A percentile compares a stretch with the other conserved stretches of the same genome.
Evolutionary conservation across 2,797 vertebrate genomes (phyloP).

Genomic region (Galaxias olidus): DNA sequence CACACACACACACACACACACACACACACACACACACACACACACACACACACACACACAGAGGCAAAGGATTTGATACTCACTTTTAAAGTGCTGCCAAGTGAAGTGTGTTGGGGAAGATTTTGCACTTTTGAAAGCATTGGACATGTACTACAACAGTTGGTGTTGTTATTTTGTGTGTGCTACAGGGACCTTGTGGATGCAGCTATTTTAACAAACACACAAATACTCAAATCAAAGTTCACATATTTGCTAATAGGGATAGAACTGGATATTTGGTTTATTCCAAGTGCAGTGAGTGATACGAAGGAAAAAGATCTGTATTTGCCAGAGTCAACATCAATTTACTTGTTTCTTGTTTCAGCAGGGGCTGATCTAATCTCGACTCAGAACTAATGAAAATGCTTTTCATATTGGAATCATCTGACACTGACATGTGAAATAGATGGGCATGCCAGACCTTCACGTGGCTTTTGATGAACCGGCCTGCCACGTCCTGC

Average conservation of each 20-base stretch:
- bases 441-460: neutral
- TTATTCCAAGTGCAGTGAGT: too few relatives aligned
- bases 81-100: constrained; percentile 25
- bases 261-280: too few relatives aligned
- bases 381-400: neutral
- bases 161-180: constrained; percentile 56
- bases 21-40: constrained; percentile 19
- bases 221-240: too few relatives aligned
- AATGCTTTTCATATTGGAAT: neutral
- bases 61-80: constrained; percentile 44
- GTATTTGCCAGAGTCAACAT: neutral
- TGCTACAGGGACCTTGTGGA: constrained; percentile 50
- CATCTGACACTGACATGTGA: neutral
- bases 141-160: constrained; percentile 47
- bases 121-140: constrained; percentile 49
- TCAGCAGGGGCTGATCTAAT: neutral
- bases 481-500: neutral
- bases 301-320: too few relatives aligned
- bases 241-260: too few relatives aligned
- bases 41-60: constrained; percentile 27
- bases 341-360: neutral
- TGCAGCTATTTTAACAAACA: too few relatives aligned
- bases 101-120: constrained; percentile 36
- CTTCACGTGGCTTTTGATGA: neutral
- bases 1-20: constrained; percentile 5